These are phyloP conservation scores for Oscheius myriophilus DNA, from an alignment of 2,888 invertebrate species.

Conservation along the genomic window DNA sequence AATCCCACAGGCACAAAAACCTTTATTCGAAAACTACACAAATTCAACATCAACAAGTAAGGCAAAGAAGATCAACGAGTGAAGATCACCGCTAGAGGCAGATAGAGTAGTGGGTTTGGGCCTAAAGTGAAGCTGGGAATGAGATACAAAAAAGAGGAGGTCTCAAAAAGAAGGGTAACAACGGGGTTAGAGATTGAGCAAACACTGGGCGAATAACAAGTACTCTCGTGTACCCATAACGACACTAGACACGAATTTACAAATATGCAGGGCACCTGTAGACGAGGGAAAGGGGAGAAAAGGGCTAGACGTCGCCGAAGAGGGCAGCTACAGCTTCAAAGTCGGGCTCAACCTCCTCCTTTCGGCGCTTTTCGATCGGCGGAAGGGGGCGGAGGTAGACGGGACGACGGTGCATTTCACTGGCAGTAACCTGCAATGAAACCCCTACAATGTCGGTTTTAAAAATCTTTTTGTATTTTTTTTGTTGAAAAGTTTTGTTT, in stretches of 20 bases:
- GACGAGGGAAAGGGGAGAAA: background rate
- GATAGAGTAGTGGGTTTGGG: no score
- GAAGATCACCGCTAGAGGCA: no score
- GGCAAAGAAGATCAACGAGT: no score
- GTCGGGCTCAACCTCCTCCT: conserved; percentile 2
- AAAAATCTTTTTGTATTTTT: no score
- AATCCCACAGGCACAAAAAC: no score
- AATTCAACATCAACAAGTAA: no score
- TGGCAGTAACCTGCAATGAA: conserved; percentile 12
- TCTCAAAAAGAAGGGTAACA: background rate
- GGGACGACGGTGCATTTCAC: conserved; percentile 28
- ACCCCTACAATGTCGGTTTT: no score
- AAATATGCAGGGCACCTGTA: background rate
- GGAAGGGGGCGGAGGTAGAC: conserved; percentile 27
- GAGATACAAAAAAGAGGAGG: no score
- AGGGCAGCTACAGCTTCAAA: conserved; percentile 5
- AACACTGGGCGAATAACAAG: background rate
- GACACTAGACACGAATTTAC: conserved; percentile 4
- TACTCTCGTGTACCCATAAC: background rate
- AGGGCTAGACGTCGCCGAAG: background rate
- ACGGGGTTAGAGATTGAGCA: background rate
- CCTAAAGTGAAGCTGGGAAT: no score
- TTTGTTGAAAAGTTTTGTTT: no score
- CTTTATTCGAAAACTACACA: no score
- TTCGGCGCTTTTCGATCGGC: conserved; percentile 22